Evolutionary conservation across 2,888 invertebrate genomes (phyloP), one percentile per base, ranked within the genome.

Genomic region (Myopa testacea): DNA sequence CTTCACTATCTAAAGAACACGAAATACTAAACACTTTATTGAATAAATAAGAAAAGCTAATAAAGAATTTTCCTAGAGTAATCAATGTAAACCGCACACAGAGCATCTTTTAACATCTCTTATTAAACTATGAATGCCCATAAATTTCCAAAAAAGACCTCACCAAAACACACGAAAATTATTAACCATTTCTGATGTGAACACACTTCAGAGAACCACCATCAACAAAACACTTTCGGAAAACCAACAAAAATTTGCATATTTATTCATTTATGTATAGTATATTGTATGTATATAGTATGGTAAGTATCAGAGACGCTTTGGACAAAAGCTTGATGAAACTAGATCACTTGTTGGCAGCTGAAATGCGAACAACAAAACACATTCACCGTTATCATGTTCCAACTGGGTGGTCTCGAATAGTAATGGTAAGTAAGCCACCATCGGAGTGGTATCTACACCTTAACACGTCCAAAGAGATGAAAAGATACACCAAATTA

Each of bases 261-360:
- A 26, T 26, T 26, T 26, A 26, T 26, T 26, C 26, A 26, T 26
- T 26, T 26, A 26, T 26, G 26, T 26, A 26, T 26, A 26, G 26
- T 26, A 26, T 26, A 26, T 26, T 26, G 26, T 26, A 26, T 26
- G 26, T 26, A 37, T 45, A 67, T n/a, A 6, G 34, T 72, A 67
- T n/a, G 14, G 34, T 72, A 60, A 40, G 45, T n/a, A 72, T 62
- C 40, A 40, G 38, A 60, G 34, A 16, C 19, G 58, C 26, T 55
- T 55, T n/a, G 4, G 10, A 55, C 5, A n/a, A 55, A 14, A 50
- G 50, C 50, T 12, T n/a, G 52, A 58, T 52, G 82, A 83, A 86
- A 87, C 84, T 85, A 84, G 84, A 85, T 84, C 85, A 85, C 82
- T 86, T 85, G 85, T 86, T 85, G 86, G 84, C 85, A 85, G 84